Percentiles rank a stretch among this genome's conserved stretches.
Conservation (phyloP, 2,888 invertebrate species). For the Sinelater perroti region DNA sequence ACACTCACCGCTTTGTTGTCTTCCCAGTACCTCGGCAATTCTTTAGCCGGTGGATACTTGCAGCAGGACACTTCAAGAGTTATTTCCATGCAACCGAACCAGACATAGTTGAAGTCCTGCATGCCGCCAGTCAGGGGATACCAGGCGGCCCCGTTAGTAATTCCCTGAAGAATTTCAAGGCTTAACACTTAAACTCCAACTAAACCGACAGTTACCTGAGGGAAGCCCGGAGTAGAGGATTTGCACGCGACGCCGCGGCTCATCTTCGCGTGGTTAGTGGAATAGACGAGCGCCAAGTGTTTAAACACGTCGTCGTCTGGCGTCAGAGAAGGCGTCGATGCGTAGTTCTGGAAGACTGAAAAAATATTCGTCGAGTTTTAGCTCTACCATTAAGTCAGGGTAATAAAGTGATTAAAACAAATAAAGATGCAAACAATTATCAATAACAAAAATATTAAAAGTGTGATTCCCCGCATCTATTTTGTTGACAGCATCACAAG, state of each 20-base stretch:
- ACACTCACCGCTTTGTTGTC: slow-evolving; percentile 81
- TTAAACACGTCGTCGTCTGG: slow-evolving; percentile 94
- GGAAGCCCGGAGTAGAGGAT: slow-evolving; percentile 77
- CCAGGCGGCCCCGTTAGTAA: slow-evolving; percentile 95
- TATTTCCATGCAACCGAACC: slow-evolving; percentile 95
- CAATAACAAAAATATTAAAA: too few relatives aligned
- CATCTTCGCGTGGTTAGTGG: slow-evolving; percentile 90
- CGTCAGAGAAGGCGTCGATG: slow-evolving; percentile 81
- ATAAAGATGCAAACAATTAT: too few relatives aligned
- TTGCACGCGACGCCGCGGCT: slow-evolving; percentile 84
- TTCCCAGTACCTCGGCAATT: slow-evolving; percentile 85
- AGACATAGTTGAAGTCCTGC: slow-evolving; percentile 95
- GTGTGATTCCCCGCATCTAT: too few relatives aligned
- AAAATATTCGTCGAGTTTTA: too few relatives aligned
- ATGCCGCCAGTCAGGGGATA: slow-evolving; percentile 90
- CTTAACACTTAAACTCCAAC: too few relatives aligned
- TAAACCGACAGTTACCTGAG: slow-evolving; percentile 58
- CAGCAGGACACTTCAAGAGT: slow-evolving; percentile 94
- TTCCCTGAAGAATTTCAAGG: slow-evolving; percentile 71
- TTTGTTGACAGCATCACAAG: too few relatives aligned
- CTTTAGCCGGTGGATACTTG: slow-evolving; percentile 85
- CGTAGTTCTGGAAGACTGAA: slow-evolving; percentile 86
- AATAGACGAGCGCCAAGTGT: slow-evolving; percentile 84
- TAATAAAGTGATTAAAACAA: too few relatives aligned
- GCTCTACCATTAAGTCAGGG: too few relatives aligned